Evolutionary conservation across 2,113 vertebrate genomes (phyloP), one percentile per base, ranked within the genome.

Genomic region (Myocastor coypus): DNA sequence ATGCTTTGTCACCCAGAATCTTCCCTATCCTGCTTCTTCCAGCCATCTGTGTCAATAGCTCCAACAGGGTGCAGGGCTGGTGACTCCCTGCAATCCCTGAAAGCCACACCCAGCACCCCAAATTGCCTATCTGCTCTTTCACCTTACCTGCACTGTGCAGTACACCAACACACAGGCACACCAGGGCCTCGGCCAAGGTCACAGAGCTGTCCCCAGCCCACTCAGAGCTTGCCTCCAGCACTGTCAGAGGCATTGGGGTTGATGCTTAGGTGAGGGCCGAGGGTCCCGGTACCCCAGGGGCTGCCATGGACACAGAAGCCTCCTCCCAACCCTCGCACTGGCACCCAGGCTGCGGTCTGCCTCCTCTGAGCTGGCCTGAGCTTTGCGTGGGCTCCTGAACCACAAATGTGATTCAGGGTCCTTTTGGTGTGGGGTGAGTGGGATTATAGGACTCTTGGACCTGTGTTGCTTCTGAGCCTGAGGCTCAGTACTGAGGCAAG

Each of bases 171-270:
- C 52, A 63, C 83, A 52, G 11, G 40, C 42, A 34, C n/a, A 37
- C 83, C n/a, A 19, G 94, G 5, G 96, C 97, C 98, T 98, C 97
- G 97, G 96, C 98, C 98, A 98, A 98, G 85, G 63, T 66, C 82
- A 46, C 75, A 8, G 0, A 52, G 11, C 87, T 40, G 75, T 52
- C 28, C 69, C 1, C 0, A 26, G 2, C 13, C 61, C 32, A 32
- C n/a, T 59, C 50, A 11, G 22, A 57, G 66, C 81, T 32, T 52
- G 61, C 52, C 14, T 59, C 9, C 0, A 90, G 98, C 98, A 30
- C 97, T 98, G 98, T 98, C 98, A 2, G 98, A 99, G 96, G 98
- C 98, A 75, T 97, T 91, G 7, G 4, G 0, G 4, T 59, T 98
- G 52, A 98, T 26, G 94, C 98, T 91, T 97, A 98, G 0, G 98